Evolutionary conservation across 1,140 invertebrate species (phyloP).

Genomic region (Pentalonia nigronervosa): DNA sequence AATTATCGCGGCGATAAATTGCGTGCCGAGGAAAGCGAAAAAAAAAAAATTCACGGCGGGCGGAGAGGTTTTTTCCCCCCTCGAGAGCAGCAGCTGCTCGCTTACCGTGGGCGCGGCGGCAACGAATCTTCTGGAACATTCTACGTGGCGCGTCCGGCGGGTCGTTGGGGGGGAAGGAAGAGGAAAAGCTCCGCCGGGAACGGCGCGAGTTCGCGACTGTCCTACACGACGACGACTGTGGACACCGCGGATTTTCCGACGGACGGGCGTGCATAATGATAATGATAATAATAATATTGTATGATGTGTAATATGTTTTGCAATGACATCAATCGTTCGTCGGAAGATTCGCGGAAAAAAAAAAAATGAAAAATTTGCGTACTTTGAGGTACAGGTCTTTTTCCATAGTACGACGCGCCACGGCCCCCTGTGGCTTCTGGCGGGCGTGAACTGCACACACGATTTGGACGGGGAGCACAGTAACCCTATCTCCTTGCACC

Average conservation of each 20-base stretch:
- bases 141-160: constrained; percentile 20
- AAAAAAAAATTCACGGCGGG: not conserved
- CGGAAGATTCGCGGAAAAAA: not conserved
- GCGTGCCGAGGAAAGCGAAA: not conserved
- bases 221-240: not conserved
- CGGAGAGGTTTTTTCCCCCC: not conserved
- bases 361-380: not conserved
- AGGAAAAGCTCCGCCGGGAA: not conserved
- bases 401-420: not conserved
- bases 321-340: not conserved
- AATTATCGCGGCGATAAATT: not conserved
- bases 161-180: no score
- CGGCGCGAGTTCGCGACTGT: not conserved
- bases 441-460: not conserved
- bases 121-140: constrained; percentile 52
- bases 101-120: constrained; percentile 32
- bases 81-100: constrained; percentile 35
- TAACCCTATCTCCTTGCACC: not conserved
- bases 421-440: not conserved
- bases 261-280: not conserved
- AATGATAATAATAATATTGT: not conserved
- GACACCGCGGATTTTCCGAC: not conserved
- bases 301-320: not conserved
- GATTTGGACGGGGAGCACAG: not conserved
- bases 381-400: constrained; percentile 29